Evolutionary conservation across 2,797 vertebrate species (phyloP), one percentile per base, ranked within the genome.

Genomic region (Danio jaintianensis): DNA sequence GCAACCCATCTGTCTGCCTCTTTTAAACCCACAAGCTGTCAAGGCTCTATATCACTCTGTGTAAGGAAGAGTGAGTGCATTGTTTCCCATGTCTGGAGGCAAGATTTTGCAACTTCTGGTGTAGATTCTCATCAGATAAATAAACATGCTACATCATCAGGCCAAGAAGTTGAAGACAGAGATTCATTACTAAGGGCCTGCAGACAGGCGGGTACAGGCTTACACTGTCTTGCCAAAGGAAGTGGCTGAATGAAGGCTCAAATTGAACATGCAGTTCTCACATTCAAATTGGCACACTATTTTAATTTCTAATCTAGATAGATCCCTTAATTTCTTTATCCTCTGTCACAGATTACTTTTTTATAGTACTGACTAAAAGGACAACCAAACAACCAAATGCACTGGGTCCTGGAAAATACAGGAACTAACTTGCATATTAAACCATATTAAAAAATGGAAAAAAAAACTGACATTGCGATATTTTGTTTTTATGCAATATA

Each of bases 81-180:
- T 90, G 87, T 91, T 89, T 81, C 2, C 81, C 84, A 82, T 84
- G 84, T 59, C 87, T 79, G 53, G 78, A 80, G 85, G 88, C 84
- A 82, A 86, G 88, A 87, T 79, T 47, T 91, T 85, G 69, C 64
- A 78, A 78, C 56, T 75, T 84, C 82, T 58, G 78, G 87, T 81
- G 80, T 90, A 81, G 84, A 83, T 85, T 89, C 79, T 69, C 85
- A 87, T 89, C 91, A 89, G 86, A 83, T 47, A 69, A 85, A 91
- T 90, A 85, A 90, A 91, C 92, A 85, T 81, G 81, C 42, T 66
- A 84, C 70, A 83, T 89, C 87, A 84, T 75, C 75, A 55, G 88
- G 84, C 82, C 80, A 62, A 86, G 75, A 82, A 83, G 85, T 68
- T 79, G 87, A 80, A 88, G 85, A 87, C 84, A 89, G 89, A 93